phyloP scores from a whole-genome alignment of 2,113 vertebrate species.

The Tenebrosternarchus preto region DNA sequence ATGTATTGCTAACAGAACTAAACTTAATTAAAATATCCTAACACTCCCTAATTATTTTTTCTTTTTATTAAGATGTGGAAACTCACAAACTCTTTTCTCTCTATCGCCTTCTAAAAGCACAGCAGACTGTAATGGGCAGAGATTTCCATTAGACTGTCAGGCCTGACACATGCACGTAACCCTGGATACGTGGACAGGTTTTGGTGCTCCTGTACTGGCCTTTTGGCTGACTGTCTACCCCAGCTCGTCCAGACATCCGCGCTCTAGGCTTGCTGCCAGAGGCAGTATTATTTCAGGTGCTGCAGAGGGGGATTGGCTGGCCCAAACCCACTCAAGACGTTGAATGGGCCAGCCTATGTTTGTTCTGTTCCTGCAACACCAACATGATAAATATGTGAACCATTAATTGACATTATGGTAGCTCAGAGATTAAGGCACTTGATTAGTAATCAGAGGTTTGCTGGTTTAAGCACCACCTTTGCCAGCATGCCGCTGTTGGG shows the following conservation, averaged over 20 bases:
- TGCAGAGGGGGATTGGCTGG: conserved; percentile 2
- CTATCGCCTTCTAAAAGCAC: background rate
- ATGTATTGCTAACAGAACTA: conserved; percentile 62
- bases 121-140: background rate
- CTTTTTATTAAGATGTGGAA: conserved; percentile 55
- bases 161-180: background rate
- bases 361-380: conserved; percentile 47
- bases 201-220: conserved; percentile 4
- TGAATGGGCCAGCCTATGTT: background rate
- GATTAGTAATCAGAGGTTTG: no score
- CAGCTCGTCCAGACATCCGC: background rate
- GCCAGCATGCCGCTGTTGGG: no score
- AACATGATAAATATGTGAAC: no score
- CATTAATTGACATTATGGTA: no score
- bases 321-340: background rate
- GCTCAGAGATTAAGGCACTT: no score
- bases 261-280: conserved; percentile 31
- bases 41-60: conserved; percentile 61
- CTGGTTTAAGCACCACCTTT: no score
- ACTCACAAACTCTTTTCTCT: background rate
- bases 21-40: conserved; percentile 64
- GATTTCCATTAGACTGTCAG: background rate
- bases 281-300: conserved; percentile 48
- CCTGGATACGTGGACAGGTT: background rate
- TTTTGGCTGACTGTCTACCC: background rate